phyloP scores from a whole-genome alignment of 2,113 vertebrate species.

The Heteronetta atricapilla region DNA sequence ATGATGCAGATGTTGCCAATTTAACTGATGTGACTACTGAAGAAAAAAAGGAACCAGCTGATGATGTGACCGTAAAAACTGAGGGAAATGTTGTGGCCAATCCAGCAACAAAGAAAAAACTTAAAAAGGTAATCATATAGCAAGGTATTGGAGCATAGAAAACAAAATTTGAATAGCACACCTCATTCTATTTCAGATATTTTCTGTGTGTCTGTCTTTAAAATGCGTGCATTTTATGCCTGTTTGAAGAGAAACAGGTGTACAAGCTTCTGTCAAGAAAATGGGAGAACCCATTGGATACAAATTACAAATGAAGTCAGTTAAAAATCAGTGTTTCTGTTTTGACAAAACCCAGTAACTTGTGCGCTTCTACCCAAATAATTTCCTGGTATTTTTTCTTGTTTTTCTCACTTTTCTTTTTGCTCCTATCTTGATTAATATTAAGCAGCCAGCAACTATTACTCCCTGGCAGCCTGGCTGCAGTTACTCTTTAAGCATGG shows the following conservation, averaged over 20 bases:
- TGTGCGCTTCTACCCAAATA: background rate
- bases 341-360: background rate
- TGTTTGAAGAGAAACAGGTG: background rate
- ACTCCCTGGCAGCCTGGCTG: background rate
- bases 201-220: background rate
- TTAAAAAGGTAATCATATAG: slow-evolving; percentile 74
- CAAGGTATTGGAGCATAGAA: background rate
- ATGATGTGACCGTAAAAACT: slow-evolving; percentile 67
- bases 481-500: background rate
- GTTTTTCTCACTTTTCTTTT: background rate
- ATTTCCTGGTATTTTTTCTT: background rate
- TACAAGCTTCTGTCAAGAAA: background rate
- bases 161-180: background rate
- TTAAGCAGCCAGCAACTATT: background rate
- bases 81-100: slow-evolving; percentile 62
- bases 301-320: background rate
- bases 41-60: slow-evolving; percentile 72
- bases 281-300: background rate
- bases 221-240: background rate
- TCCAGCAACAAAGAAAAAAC: slow-evolving; percentile 76
- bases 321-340: background rate
- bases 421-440: background rate
- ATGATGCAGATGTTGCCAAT: slow-evolving; percentile 79
- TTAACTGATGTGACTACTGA: slow-evolving; percentile 74
- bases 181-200: background rate